Evolutionary conservation across 1,140 invertebrate genomes (phyloP), one percentile per base, ranked within the genome.

Genomic region (Aricia agestis): DNA sequence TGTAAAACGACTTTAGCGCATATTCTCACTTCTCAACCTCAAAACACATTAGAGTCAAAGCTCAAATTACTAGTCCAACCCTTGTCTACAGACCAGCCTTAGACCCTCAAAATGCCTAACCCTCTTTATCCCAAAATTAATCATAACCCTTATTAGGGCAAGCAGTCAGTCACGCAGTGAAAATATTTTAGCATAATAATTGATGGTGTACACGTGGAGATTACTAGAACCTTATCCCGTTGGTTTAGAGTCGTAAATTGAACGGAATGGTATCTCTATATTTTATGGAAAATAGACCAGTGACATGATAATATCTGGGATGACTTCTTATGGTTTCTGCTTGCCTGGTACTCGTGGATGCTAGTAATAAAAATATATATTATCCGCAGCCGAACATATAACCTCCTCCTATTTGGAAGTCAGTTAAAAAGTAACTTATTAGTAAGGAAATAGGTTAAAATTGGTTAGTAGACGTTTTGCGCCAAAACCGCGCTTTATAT

Each of bases 111-210:
- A 63, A 19, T 25, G 18, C 18, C 59, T 25, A 19, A 63, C 59
- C 59, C 59, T 63, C 19, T 59, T 59, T 59, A 63, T 19, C 10
- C 59, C 59, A 63, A 18, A 63, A 63, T 63, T 63, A 63, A 63
- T 63, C 59, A 63, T 63, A 25, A 19, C 17, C 59, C 59, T 19
- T 63, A 63, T 63, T 63, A 63, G 59, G 59, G 7, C 18, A 63
- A 63, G 58, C 58, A 59, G 59, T 63, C 59, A 18, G 59, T 63
- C 59, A 63, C 18, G 59, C 18, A 25, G 59, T 63, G 18, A 18
- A 63, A 19, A 63, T 63, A 25, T 63, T 63, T 63, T 63, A 63
- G 59, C 59, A 63, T 63, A 63, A 63, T 63, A 63, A 63, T 63
- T 63, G 59, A 63, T 63, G 10, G 19, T 15, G 19, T 59, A 59